These are phyloP conservation scores for Melanocharis versteri DNA, from an alignment of 2,113 vertebrate genomes.

Conservation along the genomic window DNA sequence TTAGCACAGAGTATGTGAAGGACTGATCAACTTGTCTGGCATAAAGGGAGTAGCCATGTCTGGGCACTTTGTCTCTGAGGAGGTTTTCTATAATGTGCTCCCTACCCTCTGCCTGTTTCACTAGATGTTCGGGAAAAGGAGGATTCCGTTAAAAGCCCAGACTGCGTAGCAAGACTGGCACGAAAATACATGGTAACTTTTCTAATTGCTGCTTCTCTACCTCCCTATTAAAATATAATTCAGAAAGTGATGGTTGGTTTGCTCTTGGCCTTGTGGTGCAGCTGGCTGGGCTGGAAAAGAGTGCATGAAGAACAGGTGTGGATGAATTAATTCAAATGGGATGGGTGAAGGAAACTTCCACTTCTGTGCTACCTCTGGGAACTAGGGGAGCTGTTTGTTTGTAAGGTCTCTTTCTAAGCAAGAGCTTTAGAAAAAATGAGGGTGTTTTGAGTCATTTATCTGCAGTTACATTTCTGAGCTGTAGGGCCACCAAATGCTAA, in stretches of 20 bases:
- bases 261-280: neutral
- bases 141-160: slow-evolving; percentile 1
- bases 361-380: neutral
- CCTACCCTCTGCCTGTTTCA: neutral
- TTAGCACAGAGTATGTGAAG: neutral
- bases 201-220: neutral
- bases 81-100: neutral
- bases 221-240: neutral
- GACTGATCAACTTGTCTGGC: neutral
- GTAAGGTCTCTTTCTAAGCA: neutral
- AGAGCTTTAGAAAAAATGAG: neutral
- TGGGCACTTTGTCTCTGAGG: neutral
- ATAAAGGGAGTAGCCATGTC: neutral
- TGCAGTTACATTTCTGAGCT: neutral
- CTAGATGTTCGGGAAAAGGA: neutral
- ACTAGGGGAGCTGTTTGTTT: neutral
- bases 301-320: neutral
- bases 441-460: neutral
- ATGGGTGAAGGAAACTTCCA: neutral
- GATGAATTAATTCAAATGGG: neutral
- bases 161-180: slow-evolving; percentile 68
- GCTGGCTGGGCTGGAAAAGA: neutral
- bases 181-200: slow-evolving; percentile 77
- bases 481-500: neutral
- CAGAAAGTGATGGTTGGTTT: neutral